phyloP scores from a whole-genome alignment of 2,113 vertebrate genomes.

The Puffinus mauretanicus region DNA sequence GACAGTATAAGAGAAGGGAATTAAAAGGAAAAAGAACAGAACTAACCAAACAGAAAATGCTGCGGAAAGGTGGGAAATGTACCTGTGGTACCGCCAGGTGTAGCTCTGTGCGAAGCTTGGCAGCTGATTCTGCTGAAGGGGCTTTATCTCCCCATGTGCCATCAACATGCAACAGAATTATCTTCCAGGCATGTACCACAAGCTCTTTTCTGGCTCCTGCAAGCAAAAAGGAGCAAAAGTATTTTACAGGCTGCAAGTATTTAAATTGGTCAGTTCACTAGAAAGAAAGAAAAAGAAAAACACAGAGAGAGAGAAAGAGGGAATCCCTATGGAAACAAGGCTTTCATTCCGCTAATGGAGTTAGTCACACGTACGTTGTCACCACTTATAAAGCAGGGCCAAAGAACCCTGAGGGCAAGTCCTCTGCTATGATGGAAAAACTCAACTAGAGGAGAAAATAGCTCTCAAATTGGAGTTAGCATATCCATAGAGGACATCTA shows the following conservation, averaged over 20 bases:
- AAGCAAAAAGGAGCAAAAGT: background rate
- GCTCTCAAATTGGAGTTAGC: background rate
- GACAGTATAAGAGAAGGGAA: background rate
- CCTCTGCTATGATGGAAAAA: background rate
- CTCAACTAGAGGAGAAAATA: background rate
- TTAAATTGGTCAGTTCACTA: background rate
- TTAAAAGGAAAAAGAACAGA: background rate
- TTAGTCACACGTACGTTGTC: background rate
- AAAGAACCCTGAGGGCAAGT: background rate
- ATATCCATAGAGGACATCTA: background rate
- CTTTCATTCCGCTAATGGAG: background rate
- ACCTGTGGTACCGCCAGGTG: background rate
- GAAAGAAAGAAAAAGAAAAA: background rate
- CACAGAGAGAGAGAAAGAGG: background rate
- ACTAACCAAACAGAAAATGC: background rate
- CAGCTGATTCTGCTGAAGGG: background rate
- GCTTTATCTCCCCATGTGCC: background rate
- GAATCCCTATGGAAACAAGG: slow-evolving; percentile 21
- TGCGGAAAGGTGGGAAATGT: background rate
- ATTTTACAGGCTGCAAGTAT: background rate
- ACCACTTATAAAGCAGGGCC: background rate
- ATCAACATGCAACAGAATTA: background rate
- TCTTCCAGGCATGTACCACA: background rate
- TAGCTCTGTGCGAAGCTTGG: background rate
- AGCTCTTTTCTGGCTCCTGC: background rate